Evolutionary conservation across 1,140 invertebrate genomes (phyloP).

Genomic region (Drosophila santomea): DNA sequence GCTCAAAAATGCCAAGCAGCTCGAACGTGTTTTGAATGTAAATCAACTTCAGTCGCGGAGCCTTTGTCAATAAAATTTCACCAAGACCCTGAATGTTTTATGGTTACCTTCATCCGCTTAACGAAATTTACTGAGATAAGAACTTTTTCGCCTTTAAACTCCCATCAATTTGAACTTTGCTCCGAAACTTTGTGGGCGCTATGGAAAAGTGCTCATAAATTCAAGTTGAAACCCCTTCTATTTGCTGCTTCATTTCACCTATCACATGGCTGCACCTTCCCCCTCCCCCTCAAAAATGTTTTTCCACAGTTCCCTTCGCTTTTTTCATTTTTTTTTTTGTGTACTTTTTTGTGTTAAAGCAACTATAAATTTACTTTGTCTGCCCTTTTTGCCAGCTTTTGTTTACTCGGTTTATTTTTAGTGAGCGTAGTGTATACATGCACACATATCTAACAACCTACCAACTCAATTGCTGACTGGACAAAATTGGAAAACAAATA

Average conservation of each 20-base stretch:
- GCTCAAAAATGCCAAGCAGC: constrained; percentile 2
- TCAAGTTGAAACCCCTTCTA: constrained; percentile 46
- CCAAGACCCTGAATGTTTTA: constrained; percentile 18
- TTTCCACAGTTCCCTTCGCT: constrained; percentile 37
- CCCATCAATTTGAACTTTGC: constrained; percentile 30
- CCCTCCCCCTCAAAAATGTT: constrained; percentile 12
- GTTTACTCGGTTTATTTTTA: constrained; percentile 61
- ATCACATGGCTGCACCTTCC: constrained; percentile 20
- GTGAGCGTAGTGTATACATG: constrained; percentile 25
- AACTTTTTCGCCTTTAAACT: constrained; percentile 33
- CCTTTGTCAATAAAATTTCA: constrained; percentile 28
- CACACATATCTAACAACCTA: constrained; percentile 37
- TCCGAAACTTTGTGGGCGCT: constrained; percentile 21
- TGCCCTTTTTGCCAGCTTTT: constrained; percentile 56
- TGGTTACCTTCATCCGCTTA: constrained; percentile 7
- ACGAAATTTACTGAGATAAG: constrained; percentile 26
- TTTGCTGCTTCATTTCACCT: constrained; percentile 58
- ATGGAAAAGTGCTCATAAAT: constrained; percentile 31
- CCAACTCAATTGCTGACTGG: constrained; percentile 58
- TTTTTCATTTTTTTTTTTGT: background rate
- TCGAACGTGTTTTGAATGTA: constrained; percentile 30
- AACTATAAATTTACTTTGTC: constrained; percentile 48
- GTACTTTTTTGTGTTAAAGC: constrained; percentile 17
- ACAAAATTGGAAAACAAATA: constrained; percentile 44
- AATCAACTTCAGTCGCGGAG: constrained; percentile 14